Evolutionary conservation across 2,797 vertebrate genomes (phyloP).

Genomic region (Gallirallus australis): DNA sequence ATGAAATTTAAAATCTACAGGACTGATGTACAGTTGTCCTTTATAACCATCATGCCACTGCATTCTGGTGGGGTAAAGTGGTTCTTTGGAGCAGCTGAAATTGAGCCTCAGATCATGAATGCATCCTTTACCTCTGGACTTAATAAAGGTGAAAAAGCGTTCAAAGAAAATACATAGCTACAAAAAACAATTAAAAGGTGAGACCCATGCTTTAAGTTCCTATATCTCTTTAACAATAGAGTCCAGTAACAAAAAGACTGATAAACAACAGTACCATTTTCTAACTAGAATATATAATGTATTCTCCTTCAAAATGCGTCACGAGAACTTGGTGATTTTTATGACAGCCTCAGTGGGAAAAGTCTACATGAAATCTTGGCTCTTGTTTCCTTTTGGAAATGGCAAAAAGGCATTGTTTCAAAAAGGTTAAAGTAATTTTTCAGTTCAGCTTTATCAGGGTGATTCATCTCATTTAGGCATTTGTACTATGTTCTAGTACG

Average conservation of each 20-base stretch:
- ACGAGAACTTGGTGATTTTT: conserved; percentile 15
- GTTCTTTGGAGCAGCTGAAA: neutral
- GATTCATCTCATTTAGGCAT: conserved; percentile 28
- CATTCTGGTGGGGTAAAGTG: neutral
- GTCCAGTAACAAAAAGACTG: neutral
- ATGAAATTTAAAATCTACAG: neutral
- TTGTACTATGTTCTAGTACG: neutral
- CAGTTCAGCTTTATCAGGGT: conserved; percentile 11
- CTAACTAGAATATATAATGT: neutral
- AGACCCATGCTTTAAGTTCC: neutral
- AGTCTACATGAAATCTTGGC: conserved; percentile 2
- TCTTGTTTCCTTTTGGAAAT: conserved; percentile 39
- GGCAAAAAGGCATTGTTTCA: conserved; percentile 49
- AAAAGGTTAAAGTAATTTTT: conserved; percentile 59
- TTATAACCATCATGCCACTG: neutral
- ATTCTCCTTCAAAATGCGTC: neutral
- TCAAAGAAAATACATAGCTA: neutral
- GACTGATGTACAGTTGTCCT: neutral
- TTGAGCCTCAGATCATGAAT: neutral
- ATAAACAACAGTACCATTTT: neutral
- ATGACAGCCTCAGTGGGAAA: conserved; percentile 34
- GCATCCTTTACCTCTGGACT: neutral
- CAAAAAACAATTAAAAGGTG: rapidly evolving
- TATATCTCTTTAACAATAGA: neutral
- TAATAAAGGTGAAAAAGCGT: neutral